These are phyloP conservation scores for Hyles vespertilio DNA, from an alignment of 1,140 invertebrate species.

Conservation along the genomic window DNA sequence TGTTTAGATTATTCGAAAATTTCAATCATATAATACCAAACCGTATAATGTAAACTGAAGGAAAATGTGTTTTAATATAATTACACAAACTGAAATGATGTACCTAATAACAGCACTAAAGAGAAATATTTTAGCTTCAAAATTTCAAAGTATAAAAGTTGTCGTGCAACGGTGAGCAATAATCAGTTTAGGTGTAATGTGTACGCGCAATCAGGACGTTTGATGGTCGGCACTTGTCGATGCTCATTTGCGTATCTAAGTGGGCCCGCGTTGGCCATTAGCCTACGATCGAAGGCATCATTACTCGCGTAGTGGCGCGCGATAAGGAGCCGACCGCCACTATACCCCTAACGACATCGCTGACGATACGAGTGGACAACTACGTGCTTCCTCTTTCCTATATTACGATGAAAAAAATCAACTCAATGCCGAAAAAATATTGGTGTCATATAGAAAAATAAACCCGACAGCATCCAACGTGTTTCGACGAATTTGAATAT, in stretches of 20 bases:
- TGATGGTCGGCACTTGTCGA: slow-evolving; percentile 41
- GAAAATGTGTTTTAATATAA: too few species aligned
- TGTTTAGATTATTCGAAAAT: too few species aligned
- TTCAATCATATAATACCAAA: too few species aligned
- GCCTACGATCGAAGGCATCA: slow-evolving; percentile 64
- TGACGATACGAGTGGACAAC: slow-evolving; percentile 50
- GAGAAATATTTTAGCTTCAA: too few species aligned
- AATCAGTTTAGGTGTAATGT: slow-evolving; percentile 23
- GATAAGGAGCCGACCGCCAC: slow-evolving; percentile 53
- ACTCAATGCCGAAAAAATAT: slow-evolving; percentile 1
- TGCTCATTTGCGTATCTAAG: slow-evolving; percentile 74
- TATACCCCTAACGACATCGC: slow-evolving; percentile 53
- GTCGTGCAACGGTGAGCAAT: slow-evolving; percentile 2
- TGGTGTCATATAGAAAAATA: neutral
- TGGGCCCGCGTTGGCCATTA: slow-evolving; percentile 65
- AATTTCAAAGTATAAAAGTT: too few species aligned
- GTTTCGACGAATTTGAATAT: too few species aligned
- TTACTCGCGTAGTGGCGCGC: slow-evolving; percentile 54
- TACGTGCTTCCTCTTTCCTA: slow-evolving; percentile 25
- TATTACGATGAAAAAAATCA: neutral
- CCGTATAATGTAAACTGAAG: too few species aligned
- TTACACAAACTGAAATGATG: too few species aligned
- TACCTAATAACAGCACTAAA: too few species aligned
- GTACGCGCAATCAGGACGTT: slow-evolving; percentile 32
- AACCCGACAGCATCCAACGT: too few species aligned